Percentiles rank a stretch among this genome's conserved stretches.
Conservation (phyloP, 2,113 vertebrate species). For the Dunckerocampus dactyliophorus region DNA sequence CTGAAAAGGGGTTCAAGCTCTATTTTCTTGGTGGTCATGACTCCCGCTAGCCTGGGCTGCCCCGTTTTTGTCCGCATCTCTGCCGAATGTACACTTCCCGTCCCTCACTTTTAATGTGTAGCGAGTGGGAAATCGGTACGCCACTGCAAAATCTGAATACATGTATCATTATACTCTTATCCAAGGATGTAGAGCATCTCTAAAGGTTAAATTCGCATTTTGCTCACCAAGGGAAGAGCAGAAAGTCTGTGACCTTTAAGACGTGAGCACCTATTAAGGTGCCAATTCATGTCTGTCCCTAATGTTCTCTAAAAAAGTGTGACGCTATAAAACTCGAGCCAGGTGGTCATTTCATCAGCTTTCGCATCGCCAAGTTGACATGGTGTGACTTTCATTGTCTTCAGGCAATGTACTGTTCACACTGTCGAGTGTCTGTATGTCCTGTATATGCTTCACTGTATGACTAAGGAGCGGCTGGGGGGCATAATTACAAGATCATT, state of each 20-base stretch:
- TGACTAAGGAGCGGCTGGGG: not conserved
- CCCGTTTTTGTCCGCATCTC: too few species aligned
- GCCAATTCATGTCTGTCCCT: not conserved
- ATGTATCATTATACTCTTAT: too few species aligned
- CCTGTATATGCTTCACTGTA: not conserved
- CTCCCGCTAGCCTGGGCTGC: too few species aligned
- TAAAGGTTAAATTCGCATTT: not conserved
- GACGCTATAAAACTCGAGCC: not conserved
- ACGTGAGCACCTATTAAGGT: not conserved
- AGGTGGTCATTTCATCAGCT: conserved; percentile 1
- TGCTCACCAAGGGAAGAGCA: not conserved
- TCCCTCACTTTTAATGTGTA: too few species aligned
- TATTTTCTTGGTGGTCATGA: too few species aligned
- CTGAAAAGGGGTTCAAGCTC: too few species aligned
- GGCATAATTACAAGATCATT: not conserved
- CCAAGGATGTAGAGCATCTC: not conserved
- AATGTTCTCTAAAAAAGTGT: not conserved
- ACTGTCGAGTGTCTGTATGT: not conserved
- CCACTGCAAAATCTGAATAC: too few species aligned
- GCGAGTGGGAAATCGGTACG: too few species aligned
- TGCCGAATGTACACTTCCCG: too few species aligned
- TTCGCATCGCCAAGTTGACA: not conserved
- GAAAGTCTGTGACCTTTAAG: conserved; percentile 3
- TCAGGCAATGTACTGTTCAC: not conserved
- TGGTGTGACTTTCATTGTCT: not conserved